Conservation (phyloP, 2,797 vertebrate genomes). For the Lepilemur septentrionalis region DNA sequence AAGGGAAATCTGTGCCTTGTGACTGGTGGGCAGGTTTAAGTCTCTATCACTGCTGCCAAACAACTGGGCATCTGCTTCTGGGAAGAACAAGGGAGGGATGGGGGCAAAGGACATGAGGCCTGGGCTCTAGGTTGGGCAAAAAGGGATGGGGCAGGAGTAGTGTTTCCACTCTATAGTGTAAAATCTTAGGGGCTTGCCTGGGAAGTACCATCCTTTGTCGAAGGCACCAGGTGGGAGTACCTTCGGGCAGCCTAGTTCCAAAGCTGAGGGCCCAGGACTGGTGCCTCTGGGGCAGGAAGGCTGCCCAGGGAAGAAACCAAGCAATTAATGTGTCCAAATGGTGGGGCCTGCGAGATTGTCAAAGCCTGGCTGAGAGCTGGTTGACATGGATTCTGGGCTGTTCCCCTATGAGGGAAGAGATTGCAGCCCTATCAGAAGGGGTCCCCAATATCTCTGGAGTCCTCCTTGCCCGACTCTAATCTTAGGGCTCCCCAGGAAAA, state of each 20-base stretch:
- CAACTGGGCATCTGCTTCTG: not conserved
- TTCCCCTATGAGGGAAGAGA: not conserved
- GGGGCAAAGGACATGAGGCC: not conserved
- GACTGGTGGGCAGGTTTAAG: not conserved
- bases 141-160: not conserved
- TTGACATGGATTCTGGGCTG: not conserved
- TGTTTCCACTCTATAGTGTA: not conserved
- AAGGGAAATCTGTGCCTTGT: not conserved
- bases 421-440: not conserved
- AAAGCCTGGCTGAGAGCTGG: conserved; percentile 42
- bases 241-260: not conserved
- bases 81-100: not conserved
- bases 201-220: not conserved
- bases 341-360: conserved; percentile 64
- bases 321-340: conserved; percentile 59
- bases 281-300: conserved; percentile 36
- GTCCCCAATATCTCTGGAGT: not conserved
- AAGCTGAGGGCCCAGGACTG: not conserved
- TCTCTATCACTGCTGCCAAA: not conserved
- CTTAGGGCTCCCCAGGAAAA: conserved; percentile 59
- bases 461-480: not conserved
- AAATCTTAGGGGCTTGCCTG: not conserved
- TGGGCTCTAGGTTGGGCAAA: not conserved
- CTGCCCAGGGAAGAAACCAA: conserved; percentile 58
- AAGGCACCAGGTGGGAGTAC: not conserved